Evolutionary conservation across 2,888 invertebrate genomes (phyloP), one percentile per base, ranked within the genome.

Genomic region (Nomada ruficornis): DNA sequence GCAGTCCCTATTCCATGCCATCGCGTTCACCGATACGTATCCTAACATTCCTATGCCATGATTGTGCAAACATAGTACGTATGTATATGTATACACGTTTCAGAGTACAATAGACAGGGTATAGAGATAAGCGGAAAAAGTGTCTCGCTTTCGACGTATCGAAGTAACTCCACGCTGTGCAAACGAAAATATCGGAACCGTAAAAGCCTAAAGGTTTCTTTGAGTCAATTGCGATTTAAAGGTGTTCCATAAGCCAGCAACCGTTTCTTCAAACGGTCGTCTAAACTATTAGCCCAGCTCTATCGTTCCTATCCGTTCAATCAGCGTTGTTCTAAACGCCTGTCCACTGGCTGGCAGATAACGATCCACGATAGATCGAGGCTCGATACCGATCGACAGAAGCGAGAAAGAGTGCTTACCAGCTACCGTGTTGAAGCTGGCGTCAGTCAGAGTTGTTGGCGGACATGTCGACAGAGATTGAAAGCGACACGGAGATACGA

Each of bases 311-410:
- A 78, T 77, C 70, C 72, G 26, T 74, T 85, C 67, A 54, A 76
- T 77, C 84, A 69, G 67, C 79, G 73, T 76, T 75, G 65, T 60
- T 77, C 68, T 67, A 80, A 85, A 81, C 60, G 72, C 26, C 59
- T 75, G 75, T 62, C 29, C 77, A 47, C 50, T 57, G 75, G 63
- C 77, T 11, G 54, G 23, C 60, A 81, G 83, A 86, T 86, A 86
- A 86, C 80, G 87, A 86, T 83, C 70, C 71, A 65, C 52, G 84
- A 84, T 86, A 80, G 69, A 55, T 59, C 72, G 60, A 54, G 57
- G 62, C 47, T 9, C 54, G 85, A 87, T 87, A 78, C 71, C 42
- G 83, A 87, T 87, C 85, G 82, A 84, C 83, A 78, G 83, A 81
- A 26, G 72, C 55, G 57, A 75, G 79, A 87, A 85, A 85, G 85